Conservation (phyloP, 2,113 vertebrate genomes). For the Entosphenus tridentatus region DNA sequence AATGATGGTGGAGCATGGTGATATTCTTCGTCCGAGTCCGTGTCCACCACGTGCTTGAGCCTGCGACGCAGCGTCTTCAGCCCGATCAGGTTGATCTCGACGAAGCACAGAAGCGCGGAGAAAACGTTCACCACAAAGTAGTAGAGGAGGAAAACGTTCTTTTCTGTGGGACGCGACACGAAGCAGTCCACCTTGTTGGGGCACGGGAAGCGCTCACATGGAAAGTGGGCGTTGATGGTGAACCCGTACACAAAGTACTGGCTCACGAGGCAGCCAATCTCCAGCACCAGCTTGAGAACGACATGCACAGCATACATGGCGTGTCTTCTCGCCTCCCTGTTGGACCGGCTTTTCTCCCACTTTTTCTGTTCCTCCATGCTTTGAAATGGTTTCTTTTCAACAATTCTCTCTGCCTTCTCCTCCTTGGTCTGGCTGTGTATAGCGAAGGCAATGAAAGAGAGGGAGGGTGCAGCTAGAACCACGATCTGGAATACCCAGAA, state of each 20-base stretch:
- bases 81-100: background rate
- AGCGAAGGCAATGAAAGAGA: constrained; percentile 52
- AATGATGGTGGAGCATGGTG: too few species aligned
- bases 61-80: background rate
- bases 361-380: constrained; percentile 2
- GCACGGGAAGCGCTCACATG: constrained; percentile 43
- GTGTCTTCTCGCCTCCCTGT: background rate
- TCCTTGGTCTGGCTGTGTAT: constrained; percentile 39
- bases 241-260: constrained; percentile 60
- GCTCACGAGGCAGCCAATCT: constrained; percentile 37
- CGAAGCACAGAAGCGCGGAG: constrained; percentile 1
- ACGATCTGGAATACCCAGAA: constrained; percentile 87
- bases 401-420: constrained; percentile 6
- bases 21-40: too few species aligned
- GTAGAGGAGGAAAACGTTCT: constrained; percentile 47
- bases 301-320: background rate
- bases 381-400: too few species aligned
- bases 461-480: constrained; percentile 48
- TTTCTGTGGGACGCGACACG: constrained; percentile 62
- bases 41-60: too few species aligned
- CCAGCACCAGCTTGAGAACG: constrained; percentile 19
- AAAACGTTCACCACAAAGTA: constrained; percentile 1
- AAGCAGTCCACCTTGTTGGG: constrained; percentile 69
- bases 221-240: constrained; percentile 39
- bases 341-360: background rate